Base-by-base conservation (phyloP, 2,888 invertebrate species). In the Carterocephalus palaemon region DNA sequence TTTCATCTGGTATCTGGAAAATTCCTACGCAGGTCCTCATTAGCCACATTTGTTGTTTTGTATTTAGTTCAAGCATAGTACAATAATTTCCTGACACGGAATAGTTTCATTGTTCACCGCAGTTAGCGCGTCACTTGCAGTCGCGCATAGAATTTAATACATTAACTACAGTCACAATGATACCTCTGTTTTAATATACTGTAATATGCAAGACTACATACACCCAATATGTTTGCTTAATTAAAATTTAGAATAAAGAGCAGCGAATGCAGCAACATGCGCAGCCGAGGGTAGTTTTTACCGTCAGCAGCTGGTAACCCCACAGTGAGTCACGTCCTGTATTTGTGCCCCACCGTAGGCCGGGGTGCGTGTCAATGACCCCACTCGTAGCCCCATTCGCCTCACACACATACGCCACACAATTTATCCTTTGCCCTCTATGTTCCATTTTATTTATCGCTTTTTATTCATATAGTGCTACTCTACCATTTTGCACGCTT, bases 341-440 rank as follows among this genome's bases (percentile, higher is more conserved):
- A 67, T 66, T 70, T 70, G 68, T 75, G 75, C 78, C 75, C 75
- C 71, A 75, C 75, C 74, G 73, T 67, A 70, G 70, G 68, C 65
- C 83, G 79, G 84, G 85, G 84, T 84, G 82, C 71, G 80, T 78
- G 85, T 84, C 85, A 66, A 73, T 83, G 84, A 86, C 83, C 85
- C 79, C 79, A 70, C 79, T 75, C 71, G 66, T 77, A 78, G 81
- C 84, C 84, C 83, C 70, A 72, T 70, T 65, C 42, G 34, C 15
- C 69, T 61, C 61, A 67, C 62, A 70, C 69, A 73, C 71, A 67
- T 67, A 72, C 73, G 68, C 75, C 74, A 71, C 70, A 74, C 74
- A 70, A 76, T 73, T 77, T 72, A 75, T 75, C 74, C 78, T 79
- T 71, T 76, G 76, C 76, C 77, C 78, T 81, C 83, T 83, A 74